These are phyloP conservation scores for Alectura lathami DNA, from an alignment of 2,113 vertebrate species.

Conservation along the genomic window DNA sequence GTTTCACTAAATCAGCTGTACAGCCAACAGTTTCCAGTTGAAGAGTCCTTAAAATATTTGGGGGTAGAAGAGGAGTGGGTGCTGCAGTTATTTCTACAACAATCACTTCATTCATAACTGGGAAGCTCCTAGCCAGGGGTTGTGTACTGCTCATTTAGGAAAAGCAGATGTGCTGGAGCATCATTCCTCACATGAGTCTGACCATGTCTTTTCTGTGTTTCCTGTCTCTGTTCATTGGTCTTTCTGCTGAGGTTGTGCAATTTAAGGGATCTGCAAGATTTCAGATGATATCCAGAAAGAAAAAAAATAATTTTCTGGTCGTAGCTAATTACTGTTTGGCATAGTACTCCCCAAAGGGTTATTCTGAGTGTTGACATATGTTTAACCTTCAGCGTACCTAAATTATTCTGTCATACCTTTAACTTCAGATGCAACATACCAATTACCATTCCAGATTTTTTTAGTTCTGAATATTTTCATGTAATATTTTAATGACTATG, in stretches of 20 bases:
- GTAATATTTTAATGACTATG: neutral
- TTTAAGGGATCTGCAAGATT: neutral
- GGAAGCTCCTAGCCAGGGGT: neutral
- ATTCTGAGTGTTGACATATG: neutral
- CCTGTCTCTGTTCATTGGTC: neutral
- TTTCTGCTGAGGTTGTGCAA: neutral
- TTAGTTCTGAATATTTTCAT: neutral
- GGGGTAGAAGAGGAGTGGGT: neutral
- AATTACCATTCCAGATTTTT: neutral
- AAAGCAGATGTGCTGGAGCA: neutral
- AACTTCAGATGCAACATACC: neutral
- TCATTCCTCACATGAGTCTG: neutral
- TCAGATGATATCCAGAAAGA: neutral
- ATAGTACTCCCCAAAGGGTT: neutral
- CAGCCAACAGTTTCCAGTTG: neutral
- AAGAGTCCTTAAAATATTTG: neutral
- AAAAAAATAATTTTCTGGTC: neutral
- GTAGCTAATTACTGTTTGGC: neutral
- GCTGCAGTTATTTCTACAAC: neutral
- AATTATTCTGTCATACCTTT: neutral
- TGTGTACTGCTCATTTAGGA: neutral
- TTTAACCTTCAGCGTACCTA: neutral
- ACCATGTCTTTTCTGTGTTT: neutral
- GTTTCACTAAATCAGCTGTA: neutral
- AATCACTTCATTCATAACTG: neutral